These are phyloP conservation scores for Crax fasciolata DNA, from an alignment of 2,797 vertebrate species.

Conservation along the genomic window DNA sequence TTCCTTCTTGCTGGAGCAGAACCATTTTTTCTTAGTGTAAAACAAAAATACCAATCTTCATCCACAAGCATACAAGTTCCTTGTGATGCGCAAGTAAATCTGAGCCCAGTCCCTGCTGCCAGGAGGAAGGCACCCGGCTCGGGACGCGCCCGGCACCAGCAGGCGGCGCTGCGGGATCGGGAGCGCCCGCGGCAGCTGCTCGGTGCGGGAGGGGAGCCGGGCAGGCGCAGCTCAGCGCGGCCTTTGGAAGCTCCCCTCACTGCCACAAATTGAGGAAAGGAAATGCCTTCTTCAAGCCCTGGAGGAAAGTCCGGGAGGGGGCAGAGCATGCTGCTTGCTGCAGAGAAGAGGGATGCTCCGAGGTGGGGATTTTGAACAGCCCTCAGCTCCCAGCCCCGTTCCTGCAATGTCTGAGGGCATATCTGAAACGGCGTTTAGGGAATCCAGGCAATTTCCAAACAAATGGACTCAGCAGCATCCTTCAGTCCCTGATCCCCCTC, in stretches of 20 bases:
- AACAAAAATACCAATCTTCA: neutral
- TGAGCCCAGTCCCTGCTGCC: rapidly evolving
- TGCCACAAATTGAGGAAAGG: neutral
- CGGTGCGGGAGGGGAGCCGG: rapidly evolving
- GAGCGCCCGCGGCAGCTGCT: neutral
- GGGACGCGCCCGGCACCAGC: neutral
- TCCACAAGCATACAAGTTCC: neutral
- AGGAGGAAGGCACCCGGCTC: rapidly evolving
- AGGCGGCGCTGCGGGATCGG: slow-evolving; percentile 67
- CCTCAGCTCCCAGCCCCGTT: neutral
- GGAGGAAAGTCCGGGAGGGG: neutral
- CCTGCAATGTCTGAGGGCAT: neutral
- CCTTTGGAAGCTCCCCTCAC: neutral
- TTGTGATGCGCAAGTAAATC: neutral
- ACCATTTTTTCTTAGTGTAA: neutral
- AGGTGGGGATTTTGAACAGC: neutral
- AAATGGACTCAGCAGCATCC: neutral
- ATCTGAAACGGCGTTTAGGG: neutral
- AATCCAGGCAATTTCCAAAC: neutral
- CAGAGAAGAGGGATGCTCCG: rapidly evolving
- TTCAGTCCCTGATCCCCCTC: rapidly evolving
- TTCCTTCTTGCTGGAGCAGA: neutral
- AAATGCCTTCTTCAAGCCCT: neutral
- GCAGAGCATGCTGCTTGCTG: neutral
- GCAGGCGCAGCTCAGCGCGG: rapidly evolving